Base-by-base conservation (phyloP, 2,797 vertebrate species). In the Oceanodroma leucorhoa region DNA sequence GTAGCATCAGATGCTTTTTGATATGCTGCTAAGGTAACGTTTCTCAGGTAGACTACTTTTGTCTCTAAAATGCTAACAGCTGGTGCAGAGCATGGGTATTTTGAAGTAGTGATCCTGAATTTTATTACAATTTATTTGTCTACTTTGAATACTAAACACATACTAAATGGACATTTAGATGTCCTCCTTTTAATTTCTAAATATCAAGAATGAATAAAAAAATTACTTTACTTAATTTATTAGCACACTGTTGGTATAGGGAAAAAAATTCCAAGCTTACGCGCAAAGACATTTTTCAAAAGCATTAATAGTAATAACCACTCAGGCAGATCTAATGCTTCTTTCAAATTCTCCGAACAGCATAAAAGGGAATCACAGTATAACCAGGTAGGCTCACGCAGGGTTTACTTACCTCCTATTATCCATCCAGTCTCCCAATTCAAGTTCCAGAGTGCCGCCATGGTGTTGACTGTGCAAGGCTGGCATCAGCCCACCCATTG, bases 361-460 rank as follows among this genome's bases (percentile, higher is more conserved):
- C 26, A 10, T 27, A 46, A 81, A 85, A 93, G 24, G 21, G 48
- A 71, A 70, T 58, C 54, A 50, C 27, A 77, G 21, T 19, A 50
- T 48, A 88, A 62, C 7, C 43, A 61, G 17, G 41, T 18, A 72
- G 23, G 32, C 7, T 91, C 50, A 38, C 22, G 14, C 0, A 24
- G 50, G 50, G 40, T 83, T 91, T 84, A 67, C 94, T 97, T 98
- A 98, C 99, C 98, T 99, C 96, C 99, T 99, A 22, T 99, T 99
- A 73, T 98, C 97, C 99, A 99, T 99, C 99, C 99, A 99, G 97
- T 99, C 99, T 58, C 98, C 99, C 80, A 99, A 19, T 97, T 99
- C 99, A 36, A 99, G 98, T 97, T 99, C 99, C 97, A 99, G 97
- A 40, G 99, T 99, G 71, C 99, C 99, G 3, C 98, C 97, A 34